Evolutionary conservation across 1,140 invertebrate species (phyloP).

Genomic region (Pseudoatta argentina): DNA sequence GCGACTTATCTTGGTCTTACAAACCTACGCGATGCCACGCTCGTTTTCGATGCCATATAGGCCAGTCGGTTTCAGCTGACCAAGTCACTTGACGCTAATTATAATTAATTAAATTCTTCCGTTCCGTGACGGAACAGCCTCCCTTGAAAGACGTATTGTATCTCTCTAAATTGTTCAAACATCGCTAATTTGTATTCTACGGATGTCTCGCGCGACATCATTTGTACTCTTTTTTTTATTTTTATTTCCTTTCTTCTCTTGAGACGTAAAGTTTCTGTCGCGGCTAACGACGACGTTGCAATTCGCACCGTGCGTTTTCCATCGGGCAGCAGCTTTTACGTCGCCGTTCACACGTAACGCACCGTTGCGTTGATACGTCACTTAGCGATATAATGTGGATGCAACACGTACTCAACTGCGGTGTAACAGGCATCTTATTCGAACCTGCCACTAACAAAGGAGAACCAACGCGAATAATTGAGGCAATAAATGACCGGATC

Average conservation of each 20-base stretch:
- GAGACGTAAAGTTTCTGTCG: neutral
- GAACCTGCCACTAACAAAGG: conserved; percentile 38
- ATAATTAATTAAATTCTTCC: conserved; percentile 18
- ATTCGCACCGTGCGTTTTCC: neutral
- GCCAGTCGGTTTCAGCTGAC: neutral
- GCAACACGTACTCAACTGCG: conserved; percentile 5
- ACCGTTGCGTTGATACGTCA: neutral
- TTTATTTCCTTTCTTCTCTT: neutral
- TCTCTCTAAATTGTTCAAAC: neutral
- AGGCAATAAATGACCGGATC: conserved; percentile 32
- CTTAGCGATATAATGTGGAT: conserved; percentile 52
- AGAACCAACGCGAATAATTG: conserved; percentile 54
- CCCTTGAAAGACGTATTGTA: neutral
- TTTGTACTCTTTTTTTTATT: neutral
- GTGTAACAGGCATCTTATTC: conserved; percentile 13
- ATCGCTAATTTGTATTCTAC: neutral
- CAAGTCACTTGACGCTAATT: conserved; percentile 8
- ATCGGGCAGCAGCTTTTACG: conserved; percentile 14
- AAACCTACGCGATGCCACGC: neutral
- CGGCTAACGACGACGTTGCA: neutral
- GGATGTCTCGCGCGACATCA: neutral
- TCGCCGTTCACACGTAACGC: conserved; percentile 37
- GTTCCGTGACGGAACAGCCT: neutral
- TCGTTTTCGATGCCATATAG: neutral
- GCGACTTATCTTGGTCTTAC: neutral